These are phyloP conservation scores for Uromys caudimaculatus DNA, from an alignment of 2,797 vertebrate genomes.

Conservation along the genomic window DNA sequence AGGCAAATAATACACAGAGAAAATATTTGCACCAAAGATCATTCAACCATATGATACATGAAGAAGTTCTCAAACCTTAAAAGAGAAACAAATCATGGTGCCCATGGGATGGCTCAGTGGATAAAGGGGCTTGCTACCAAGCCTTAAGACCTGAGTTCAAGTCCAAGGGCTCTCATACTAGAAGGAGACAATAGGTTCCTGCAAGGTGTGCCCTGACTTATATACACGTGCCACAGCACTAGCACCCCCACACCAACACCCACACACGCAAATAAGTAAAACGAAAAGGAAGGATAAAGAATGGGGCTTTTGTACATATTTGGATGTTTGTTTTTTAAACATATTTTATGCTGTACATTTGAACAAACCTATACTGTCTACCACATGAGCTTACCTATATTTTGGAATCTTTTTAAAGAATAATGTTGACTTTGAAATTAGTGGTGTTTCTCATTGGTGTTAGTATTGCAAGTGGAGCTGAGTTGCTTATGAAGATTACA, in stretches of 20 bases:
- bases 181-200: background rate
- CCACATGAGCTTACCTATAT: background rate
- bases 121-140: background rate
- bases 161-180: background rate
- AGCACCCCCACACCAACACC: background rate
- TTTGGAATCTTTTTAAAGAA: background rate
- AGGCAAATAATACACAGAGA: background rate
- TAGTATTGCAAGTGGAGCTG: background rate
- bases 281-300: background rate
- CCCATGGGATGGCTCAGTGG: background rate
- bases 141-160: background rate
- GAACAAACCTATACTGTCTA: background rate
- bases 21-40: conserved; percentile 35
- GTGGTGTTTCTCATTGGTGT: background rate
- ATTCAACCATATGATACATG: background rate
- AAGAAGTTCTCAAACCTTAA: conserved; percentile 42
- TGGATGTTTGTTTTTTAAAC: background rate
- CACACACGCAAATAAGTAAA: background rate
- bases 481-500: background rate
- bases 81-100: background rate
- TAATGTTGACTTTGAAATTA: background rate
- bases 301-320: background rate
- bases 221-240: background rate
- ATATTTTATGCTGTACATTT: background rate
- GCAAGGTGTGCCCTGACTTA: background rate